Evolutionary conservation across 2,888 invertebrate species (phyloP), one percentile per base, ranked within the genome.

Genomic region (Timema cristinae): DNA sequence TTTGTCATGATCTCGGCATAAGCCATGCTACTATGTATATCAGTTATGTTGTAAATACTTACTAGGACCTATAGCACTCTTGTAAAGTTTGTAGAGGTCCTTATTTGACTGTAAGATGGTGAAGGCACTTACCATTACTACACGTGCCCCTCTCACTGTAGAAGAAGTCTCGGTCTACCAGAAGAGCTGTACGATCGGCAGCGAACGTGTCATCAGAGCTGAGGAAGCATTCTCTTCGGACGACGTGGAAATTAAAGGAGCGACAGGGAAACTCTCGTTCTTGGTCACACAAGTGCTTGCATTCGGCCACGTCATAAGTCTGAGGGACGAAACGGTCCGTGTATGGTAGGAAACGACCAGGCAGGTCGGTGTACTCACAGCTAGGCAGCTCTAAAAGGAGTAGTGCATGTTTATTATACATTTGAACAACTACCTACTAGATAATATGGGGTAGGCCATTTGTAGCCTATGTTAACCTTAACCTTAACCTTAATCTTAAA

Each of bases 121-220:
- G 32, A 32, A 32, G 2, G 13, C 10, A 66, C 76, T 74, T 75
- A 83, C 83, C 83, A 77, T 83, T 83, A 72, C 82, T 82, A 76
- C 83, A 83, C 52, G 80, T 79, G 50, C 81, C 81, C 63, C 81
- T 79, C 75, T 83, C 83, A 66, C 81, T 81, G 77, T 81, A 83
- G 74, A 82, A 80, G 74, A 81, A 82, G 73, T 82, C 81, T 5
- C 80, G 77, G 74, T 82, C 80, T 9, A 78, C 76, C 16, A 80
- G 76, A 11, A 81, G 75, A 6, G 80, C 78, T 50, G 77, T 77
- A 2, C 76, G 75, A 67, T 80, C 80, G 11, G 80, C 79, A 9
- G 80, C 79, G 71, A 79, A 78, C 8, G 81, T 80, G 75, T 84
- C 83, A 77, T 83, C 83, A 5, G 81, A 80, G 72, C 81, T 82